Base-by-base conservation (phyloP, 2,113 vertebrate species). In the Aplodontia rufa region DNA sequence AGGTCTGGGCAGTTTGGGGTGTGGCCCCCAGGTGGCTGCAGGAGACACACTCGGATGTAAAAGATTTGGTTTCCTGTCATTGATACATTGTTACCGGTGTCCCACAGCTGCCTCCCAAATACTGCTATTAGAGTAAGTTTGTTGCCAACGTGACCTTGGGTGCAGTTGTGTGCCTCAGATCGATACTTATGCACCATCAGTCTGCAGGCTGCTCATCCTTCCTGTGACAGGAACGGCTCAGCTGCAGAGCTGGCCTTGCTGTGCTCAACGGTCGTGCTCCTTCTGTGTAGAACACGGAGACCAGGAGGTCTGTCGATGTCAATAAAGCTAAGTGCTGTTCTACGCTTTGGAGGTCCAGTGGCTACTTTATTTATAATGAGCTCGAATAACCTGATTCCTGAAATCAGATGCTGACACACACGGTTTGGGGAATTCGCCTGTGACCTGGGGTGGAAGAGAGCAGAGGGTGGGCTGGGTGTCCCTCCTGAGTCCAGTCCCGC, bases 171-270 rank as follows among this genome's bases (percentile, higher is more conserved):
- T n/a, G n/a, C n/a, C n/a, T n/a, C n/a, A n/a, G n/a, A n/a, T n/a
- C n/a, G n/a, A n/a, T n/a, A n/a, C n/a, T n/a, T n/a, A n/a, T n/a
- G n/a, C n/a, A n/a, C n/a, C n/a, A n/a, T n/a, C n/a, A n/a, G n/a
- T n/a, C n/a, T n/a, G n/a, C 98, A 97, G 88, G 97, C 76, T 55
- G 49, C 90, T 93, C 96, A 97, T 97, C 98, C 96, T 97, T n/a
- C n/a, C 98, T 97, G 49, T 97, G 95, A 95, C 97, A 98, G 98
- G 98, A 98, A 97, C 95, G 97, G 51, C 53, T 86, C 47, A 85
- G 87, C 93, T 94, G 75, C 96, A 93, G 96, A 96, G 96, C 85
- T 97, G 98, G 98, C 98, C 98, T 98, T 94, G 91, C 93, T 55
- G 17, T 71, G 87, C 90, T 32, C 74, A 55, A 30, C 68, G 37